A percentile compares a stretch with the other conserved stretches of the same genome.
Evolutionary conservation across 2,113 vertebrate species (phyloP).

Genomic region (Ellobius talpinus): DNA sequence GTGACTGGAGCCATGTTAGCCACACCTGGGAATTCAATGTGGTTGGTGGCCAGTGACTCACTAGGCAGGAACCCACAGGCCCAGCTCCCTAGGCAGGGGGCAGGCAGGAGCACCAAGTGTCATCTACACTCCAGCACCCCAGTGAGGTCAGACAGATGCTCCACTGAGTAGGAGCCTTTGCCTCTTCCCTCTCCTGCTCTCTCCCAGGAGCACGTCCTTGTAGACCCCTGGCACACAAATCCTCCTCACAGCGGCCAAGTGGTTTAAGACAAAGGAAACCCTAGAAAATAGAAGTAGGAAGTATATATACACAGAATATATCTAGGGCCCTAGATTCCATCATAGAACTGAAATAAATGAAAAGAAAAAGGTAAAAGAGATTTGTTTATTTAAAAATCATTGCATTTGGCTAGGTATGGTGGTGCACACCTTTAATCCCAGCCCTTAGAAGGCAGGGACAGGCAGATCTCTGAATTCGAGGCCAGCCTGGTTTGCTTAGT

Average conservation of each 20-base stretch:
- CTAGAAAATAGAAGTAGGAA: slow-evolving; percentile 66
- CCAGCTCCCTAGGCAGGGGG: not conserved
- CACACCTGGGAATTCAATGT: slow-evolving; percentile 9
- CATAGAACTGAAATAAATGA: not conserved
- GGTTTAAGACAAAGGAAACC: slow-evolving; percentile 42
- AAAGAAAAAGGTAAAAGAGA: not conserved
- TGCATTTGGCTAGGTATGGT: not conserved
- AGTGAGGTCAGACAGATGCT: not conserved
- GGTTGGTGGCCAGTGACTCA: slow-evolving; percentile 37
- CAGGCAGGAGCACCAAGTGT: not conserved
- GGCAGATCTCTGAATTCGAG: not conserved
- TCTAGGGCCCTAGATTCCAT: not conserved
- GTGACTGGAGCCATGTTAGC: not conserved
- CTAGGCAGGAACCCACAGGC: not conserved
- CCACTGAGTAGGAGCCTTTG: not conserved
- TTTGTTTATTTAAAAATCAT: not conserved
- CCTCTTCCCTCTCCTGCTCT: not conserved
- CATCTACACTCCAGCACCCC: not conserved
- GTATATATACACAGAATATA: too few species aligned
- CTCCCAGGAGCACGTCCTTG: slow-evolving; percentile 26
- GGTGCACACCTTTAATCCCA: not conserved
- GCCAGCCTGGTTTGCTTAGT: not conserved
- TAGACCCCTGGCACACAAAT: slow-evolving; percentile 44
- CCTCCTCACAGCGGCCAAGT: not conserved
- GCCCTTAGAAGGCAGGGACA: not conserved